Conservation (phyloP, 2,888 invertebrate genomes). For the Carabus problematicus region DNA sequence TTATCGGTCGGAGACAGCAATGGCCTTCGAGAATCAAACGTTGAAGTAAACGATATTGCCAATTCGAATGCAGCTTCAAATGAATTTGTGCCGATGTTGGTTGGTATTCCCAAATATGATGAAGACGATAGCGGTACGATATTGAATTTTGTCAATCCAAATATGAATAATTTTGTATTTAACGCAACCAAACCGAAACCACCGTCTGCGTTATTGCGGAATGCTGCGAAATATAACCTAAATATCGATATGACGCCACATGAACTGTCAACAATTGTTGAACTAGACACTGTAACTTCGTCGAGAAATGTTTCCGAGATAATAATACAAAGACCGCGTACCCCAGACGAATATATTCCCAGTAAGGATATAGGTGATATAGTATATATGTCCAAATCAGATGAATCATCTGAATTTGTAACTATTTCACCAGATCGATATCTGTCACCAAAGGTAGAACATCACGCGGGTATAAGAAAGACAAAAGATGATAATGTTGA, state of each 20-base stretch:
- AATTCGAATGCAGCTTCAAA: slow-evolving; percentile 38
- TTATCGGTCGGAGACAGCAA: slow-evolving; percentile 52
- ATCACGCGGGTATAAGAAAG: slow-evolving; percentile 31
- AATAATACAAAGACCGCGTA: not conserved
- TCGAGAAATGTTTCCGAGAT: slow-evolving; percentile 45
- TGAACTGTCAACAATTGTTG: slow-evolving; percentile 58
- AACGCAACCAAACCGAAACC: slow-evolving; percentile 50
- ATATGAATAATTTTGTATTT: slow-evolving; percentile 37
- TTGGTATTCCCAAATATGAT: slow-evolving; percentile 57
- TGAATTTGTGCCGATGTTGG: slow-evolving; percentile 53
- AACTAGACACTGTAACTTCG: slow-evolving; percentile 56
- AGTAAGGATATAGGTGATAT: slow-evolving; percentile 7
- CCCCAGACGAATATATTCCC: slow-evolving; percentile 16
- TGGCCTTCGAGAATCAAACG: not conserved
- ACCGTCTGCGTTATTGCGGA: slow-evolving; percentile 55
- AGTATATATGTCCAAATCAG: not conserved
- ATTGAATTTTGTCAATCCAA: slow-evolving; percentile 16
- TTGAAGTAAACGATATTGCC: slow-evolving; percentile 16
- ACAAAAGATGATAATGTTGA: slow-evolving; percentile 20
- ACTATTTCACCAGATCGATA: slow-evolving; percentile 18
- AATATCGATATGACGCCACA: slow-evolving; percentile 55
- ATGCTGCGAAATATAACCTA: slow-evolving; percentile 49
- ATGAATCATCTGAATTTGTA: not conserved
- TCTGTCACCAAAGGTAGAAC: slow-evolving; percentile 2
- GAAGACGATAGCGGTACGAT: slow-evolving; percentile 34